Evolutionary conservation across 1,140 invertebrate genomes (phyloP), one percentile per base, ranked within the genome.

Genomic region (Laupala kohalensis): DNA sequence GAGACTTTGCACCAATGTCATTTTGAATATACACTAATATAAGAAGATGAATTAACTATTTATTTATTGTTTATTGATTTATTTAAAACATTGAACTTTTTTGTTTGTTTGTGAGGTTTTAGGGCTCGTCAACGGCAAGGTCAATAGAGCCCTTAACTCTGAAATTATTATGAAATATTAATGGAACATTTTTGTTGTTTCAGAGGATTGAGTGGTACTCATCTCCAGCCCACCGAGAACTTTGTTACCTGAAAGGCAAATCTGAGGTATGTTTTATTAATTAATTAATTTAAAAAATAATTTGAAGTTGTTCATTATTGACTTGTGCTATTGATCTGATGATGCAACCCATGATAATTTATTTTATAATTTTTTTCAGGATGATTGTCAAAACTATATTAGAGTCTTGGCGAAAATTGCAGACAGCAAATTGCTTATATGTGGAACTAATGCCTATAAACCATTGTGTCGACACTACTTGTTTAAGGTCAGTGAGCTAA

Each of bases 391-490:
- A 83, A 98, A 98, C 83, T 98, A 96, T 81, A 91, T 98, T 74
- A 87, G 96, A 72, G 92, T 99, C 25, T 87, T 95, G 75, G 88
- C 87, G 64, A 86, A 88, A 78, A 83, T 85, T 78, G 78, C 87
- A 27, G 85, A 92, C 73, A 89, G 89, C 12, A 86, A 89, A 73
- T 84, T 96, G 26, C 83, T 96, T 69, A 88, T 98, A 64, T 99
- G 97, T 81, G 97, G 97, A 24, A 99, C 97, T 27, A 97, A 99
- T 82, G 94, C 96, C 6, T 98, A 92, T 83, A 97, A 96, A 78
- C 96, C 96, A 2, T 86, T 89, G 69, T 99, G 96, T 83, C 86
- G 95, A 69, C 85, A 90, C 75, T 95, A 95, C 77, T 77, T 79
- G 24, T 78, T 84, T 72, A 80, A 83, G 80, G 86, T 87, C 80